Evolutionary conservation across 2,797 vertebrate species (phyloP).

Genomic region (Helarctos malayanus): DNA sequence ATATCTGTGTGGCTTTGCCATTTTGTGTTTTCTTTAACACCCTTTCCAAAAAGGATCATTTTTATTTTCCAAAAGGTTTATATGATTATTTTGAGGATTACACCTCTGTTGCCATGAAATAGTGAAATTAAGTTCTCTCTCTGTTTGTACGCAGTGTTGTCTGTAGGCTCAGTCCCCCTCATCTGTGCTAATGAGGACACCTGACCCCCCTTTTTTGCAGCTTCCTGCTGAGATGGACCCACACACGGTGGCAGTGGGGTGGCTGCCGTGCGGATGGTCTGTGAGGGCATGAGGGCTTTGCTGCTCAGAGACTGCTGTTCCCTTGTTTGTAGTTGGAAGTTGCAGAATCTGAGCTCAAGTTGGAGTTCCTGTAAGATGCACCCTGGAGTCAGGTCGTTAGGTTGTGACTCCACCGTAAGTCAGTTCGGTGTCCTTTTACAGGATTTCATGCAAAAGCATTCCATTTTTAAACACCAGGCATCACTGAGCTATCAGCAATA

Average conservation of each 20-base stretch:
- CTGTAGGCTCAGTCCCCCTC: slow-evolving; percentile 49
- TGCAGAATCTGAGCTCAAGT: not conserved
- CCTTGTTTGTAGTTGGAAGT: not conserved
- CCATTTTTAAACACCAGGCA: slow-evolving; percentile 67
- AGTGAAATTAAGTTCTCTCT: slow-evolving; percentile 44
- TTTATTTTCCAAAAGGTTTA: slow-evolving; percentile 64
- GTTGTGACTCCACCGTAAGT: not conserved
- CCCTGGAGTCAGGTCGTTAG: not conserved
- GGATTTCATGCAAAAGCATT: slow-evolving; percentile 55
- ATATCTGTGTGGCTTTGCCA: slow-evolving; percentile 80
- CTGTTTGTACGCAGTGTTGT: slow-evolving; percentile 64
- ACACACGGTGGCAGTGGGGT: accelerated
- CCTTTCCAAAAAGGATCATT: slow-evolving; percentile 50
- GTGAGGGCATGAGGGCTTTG: not conserved
- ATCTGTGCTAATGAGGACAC: slow-evolving; percentile 3
- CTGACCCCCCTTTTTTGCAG: not conserved
- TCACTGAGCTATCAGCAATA: slow-evolving; percentile 78
- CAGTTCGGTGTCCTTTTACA: slow-evolving; percentile 53
- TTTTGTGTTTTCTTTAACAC: slow-evolving; percentile 74
- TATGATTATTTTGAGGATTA: slow-evolving; percentile 42
- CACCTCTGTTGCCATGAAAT: slow-evolving; percentile 16
- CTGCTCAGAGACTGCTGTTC: not conserved
- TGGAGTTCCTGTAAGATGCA: slow-evolving; percentile 2
- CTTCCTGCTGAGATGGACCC: not conserved
- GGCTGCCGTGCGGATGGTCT: not conserved